Base-by-base conservation (phyloP, 2,797 vertebrate species). In the Eulemur coronatus region DNA sequence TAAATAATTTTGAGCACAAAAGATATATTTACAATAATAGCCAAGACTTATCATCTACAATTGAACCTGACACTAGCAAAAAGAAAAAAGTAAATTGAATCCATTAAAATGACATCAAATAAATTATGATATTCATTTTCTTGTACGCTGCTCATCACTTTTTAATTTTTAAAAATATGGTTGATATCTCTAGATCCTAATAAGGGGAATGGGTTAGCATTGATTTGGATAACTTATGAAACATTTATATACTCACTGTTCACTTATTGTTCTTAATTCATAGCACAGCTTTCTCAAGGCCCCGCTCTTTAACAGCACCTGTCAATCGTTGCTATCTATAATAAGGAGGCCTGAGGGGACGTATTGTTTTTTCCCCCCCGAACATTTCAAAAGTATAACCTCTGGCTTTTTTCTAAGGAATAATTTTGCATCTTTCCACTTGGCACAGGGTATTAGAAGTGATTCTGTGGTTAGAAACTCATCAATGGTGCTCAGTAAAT, bases 31-130 rank as follows among this genome's bases (percentile, higher is more conserved):
- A 97, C 70, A 98, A 93, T 94, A 97, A 95, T 95, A 98, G 91
- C 80, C 70, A 96, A 97, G 86, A 97, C 46, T 96, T 97, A 96
- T 84, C 79, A 88, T 97, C 97, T 89, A 97, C 96, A 97, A 95
- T 94, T 96, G 95, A 98, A 96, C 69, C 95, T 82, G 84, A 93
- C 89, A 94, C 96, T 98, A 97, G 41, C 76, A 96, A 96, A 98
- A 75, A 94, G 72, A 82, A 89, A 91, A 85, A 97, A 73, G 20
- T 92, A 97, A 98, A 97, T 88, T 90, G 61, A 98, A 98, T 72
- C 50, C 86, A 98, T 97, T 98, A 98, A 98, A 98, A 98, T 96
- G n/a, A 72, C 89, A 98, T 97, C 96, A 97, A 97, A 97, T 98
- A 98, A 97, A 98, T 98, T 95, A 97, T 78, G 33, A 41, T 96